Conservation (phyloP, 2,797 vertebrate genomes). For the Pantherophis alleghaniensis region DNA sequence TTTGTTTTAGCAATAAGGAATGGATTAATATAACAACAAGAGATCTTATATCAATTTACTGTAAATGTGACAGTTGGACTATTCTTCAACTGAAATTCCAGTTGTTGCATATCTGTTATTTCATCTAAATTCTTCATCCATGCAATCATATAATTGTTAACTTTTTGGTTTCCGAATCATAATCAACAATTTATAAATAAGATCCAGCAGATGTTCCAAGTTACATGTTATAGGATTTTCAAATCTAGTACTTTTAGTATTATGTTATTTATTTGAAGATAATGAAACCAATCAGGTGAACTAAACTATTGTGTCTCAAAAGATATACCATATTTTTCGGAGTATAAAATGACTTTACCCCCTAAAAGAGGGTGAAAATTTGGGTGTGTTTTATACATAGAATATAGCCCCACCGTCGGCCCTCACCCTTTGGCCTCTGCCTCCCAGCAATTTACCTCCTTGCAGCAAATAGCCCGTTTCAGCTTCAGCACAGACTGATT, state of each 20-base stretch:
- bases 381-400: too few species aligned
- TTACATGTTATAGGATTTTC: background rate
- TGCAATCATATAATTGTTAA: background rate
- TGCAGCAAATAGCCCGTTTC: too few species aligned
- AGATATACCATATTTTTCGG: too few species aligned
- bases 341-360: too few species aligned
- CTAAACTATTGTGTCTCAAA: background rate
- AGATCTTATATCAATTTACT: background rate
- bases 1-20: background rate
- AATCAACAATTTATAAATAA: background rate
- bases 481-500: too few species aligned
- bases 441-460: too few species aligned
- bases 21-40: background rate
- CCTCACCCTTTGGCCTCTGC: too few species aligned
- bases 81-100: background rate
- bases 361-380: too few species aligned
- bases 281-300: background rate
- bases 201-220: background rate
- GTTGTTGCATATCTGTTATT: background rate
- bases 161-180: background rate
- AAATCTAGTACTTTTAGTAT: background rate
- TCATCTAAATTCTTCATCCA: background rate
- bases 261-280: background rate
- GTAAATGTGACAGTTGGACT: background rate
- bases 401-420: too few species aligned